phyloP scores from a whole-genome alignment of 2,113 vertebrate species.

The Picathartes gymnocephalus region DNA sequence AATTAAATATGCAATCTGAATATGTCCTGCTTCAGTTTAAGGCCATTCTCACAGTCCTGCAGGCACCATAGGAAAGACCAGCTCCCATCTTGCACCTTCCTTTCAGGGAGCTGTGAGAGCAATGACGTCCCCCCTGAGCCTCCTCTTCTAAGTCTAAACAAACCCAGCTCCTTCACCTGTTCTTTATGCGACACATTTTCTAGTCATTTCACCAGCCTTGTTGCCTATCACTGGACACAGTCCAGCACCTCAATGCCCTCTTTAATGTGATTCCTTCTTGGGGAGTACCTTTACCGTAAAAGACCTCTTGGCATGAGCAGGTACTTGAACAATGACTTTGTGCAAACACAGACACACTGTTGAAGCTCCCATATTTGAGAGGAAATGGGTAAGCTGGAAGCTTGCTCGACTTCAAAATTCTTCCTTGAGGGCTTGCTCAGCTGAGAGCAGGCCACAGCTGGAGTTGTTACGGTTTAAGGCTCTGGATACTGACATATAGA shows the following conservation, averaged over 20 bases:
- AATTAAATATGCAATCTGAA: background rate
- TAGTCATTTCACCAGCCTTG: background rate
- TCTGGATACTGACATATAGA: background rate
- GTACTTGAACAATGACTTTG: background rate
- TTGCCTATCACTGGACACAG: background rate
- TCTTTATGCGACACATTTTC: background rate
- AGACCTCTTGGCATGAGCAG: background rate
- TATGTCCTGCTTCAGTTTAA: background rate
- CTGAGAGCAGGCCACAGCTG: background rate
- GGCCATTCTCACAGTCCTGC: background rate
- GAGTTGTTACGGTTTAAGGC: background rate
- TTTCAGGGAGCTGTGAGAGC: background rate
- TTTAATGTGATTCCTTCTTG: background rate
- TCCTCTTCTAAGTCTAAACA: background rate
- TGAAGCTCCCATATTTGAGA: background rate
- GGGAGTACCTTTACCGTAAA: background rate
- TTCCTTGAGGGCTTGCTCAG: background rate
- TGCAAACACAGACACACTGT: background rate
- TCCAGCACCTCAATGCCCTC: background rate
- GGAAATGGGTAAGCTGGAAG: background rate
- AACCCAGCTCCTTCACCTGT: background rate
- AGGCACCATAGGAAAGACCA: accelerated
- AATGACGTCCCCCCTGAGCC: accelerated
- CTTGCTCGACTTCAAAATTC: background rate
- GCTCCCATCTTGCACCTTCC: background rate